Conservation (phyloP, 1,140 invertebrate genomes). For the Zaprionus gabonicus region DNA sequence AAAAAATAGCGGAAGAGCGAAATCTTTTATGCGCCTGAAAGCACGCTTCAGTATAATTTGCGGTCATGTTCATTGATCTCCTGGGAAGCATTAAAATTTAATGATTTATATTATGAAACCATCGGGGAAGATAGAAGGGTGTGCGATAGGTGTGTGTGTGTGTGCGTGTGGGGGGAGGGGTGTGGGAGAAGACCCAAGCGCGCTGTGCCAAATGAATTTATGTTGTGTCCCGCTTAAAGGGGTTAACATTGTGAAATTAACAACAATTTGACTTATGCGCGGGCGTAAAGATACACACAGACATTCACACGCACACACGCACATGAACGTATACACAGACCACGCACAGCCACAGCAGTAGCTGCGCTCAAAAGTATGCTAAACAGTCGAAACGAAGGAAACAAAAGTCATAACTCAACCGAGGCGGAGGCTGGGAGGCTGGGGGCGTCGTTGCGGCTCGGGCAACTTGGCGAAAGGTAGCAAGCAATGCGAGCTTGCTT, state of each 20-base stretch:
- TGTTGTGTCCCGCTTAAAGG: constrained; percentile 74
- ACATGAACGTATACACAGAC: constrained; percentile 21
- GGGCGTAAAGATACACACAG: constrained; percentile 33
- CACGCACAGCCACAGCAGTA: constrained; percentile 33
- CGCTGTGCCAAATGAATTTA: constrained; percentile 63
- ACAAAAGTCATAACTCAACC: constrained; percentile 79
- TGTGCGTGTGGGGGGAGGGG: not conserved
- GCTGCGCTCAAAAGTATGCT: constrained; percentile 76
- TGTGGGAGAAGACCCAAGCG: not conserved
- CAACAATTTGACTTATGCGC: constrained; percentile 80
- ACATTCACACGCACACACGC: constrained; percentile 6
- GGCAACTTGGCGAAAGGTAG: constrained; percentile 76
- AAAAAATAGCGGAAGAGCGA: constrained; percentile 19
- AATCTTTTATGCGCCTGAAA: constrained; percentile 79
- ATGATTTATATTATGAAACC: constrained; percentile 75
- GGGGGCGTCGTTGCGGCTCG: not conserved
- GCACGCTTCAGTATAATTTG: constrained; percentile 83
- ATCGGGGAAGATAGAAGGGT: constrained; percentile 12
- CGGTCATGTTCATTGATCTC: constrained; percentile 83
- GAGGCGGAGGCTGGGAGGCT: not conserved
- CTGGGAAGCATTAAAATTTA: constrained; percentile 83
- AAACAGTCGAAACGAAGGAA: constrained; percentile 64
- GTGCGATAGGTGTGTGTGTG: not conserved
- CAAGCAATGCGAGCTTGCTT: constrained; percentile 65
- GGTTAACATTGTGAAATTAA: constrained; percentile 77